A percentile compares a stretch with the other conserved stretches of the same genome.
Conservation (phyloP, 2,113 vertebrate species). For the Psittacula cyanocephala region DNA sequence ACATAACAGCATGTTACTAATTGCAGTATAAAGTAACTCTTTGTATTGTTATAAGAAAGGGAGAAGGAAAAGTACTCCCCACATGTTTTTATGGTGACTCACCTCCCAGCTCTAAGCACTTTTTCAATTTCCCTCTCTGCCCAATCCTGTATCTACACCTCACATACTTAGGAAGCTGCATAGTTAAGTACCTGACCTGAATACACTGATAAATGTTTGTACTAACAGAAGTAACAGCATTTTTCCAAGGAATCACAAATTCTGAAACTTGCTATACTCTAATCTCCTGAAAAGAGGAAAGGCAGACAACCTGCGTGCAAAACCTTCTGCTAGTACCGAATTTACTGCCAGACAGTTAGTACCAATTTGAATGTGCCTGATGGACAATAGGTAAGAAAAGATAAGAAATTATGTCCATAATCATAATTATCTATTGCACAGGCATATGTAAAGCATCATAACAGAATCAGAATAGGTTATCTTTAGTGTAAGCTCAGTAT, state of each 20-base stretch:
- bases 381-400: background rate
- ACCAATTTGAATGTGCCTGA: background rate
- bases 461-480: background rate
- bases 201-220: background rate
- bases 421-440: background rate
- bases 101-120: background rate
- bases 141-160: background rate
- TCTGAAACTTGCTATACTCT: background rate
- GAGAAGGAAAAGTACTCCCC: background rate
- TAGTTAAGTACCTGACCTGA: background rate
- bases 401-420: background rate
- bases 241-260: background rate
- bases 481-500: background rate
- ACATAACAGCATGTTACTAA: background rate
- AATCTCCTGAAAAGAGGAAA: background rate
- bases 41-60: background rate
- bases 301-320: background rate
- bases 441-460: background rate
- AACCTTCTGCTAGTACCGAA: background rate
- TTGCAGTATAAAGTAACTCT: background rate
- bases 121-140: background rate
- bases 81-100: background rate
- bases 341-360: background rate
- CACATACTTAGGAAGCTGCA: background rate
- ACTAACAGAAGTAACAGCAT: accelerated